Base-by-base conservation (phyloP, 2,797 vertebrate species). In the Alosa sapidissima region DNA sequence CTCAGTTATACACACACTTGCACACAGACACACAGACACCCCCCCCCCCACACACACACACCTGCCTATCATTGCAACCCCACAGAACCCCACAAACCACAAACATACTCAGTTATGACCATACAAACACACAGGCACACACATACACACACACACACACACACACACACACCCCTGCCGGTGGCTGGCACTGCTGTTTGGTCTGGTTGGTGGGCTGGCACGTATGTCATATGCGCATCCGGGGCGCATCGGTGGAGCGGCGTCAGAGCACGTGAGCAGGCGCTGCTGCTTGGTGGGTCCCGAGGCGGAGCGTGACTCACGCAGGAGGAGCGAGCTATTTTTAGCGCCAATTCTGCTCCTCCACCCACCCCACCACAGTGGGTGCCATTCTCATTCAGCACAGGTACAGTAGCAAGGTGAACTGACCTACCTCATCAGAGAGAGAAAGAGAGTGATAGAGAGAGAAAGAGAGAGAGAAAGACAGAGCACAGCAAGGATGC, bases 391-490 rank as follows among this genome's bases (percentile, higher is more conserved):
- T 78, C 72, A 78, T 78, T 16, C 72, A 78, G 72, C 72, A 2
- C 72, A 78, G 72, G 72, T 78, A 78, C 72, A 7, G 72, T 45
- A 78, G 72, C 72, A 78, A 78, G 72, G 72, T 78, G 72, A 78
- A 36, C 83, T 28, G 48, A 75, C 47, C 51, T 84, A 33, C 48
- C 24, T 83, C 72, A 60, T 21, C 11, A 2, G 58, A 60, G 16
- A 60, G 41, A n/a, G 55, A 60, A 19, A 7, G 55, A 24, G 33
- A 58, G 54, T 19, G 28, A 47, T 21, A 60, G 58, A 60, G 58
- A 54, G 19, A 65, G 60, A 65, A 1, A 65, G 60, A 24, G n/a
- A 28, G 10, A 33, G 51, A n/a, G 4, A 19, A 58, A 84, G 3
- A 45, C 7, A 33, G 68, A 41, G 41, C 72, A 78, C 2, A 2